Evolutionary conservation across 2,888 invertebrate genomes (phyloP).

Genomic region (Lymantria dispar): DNA sequence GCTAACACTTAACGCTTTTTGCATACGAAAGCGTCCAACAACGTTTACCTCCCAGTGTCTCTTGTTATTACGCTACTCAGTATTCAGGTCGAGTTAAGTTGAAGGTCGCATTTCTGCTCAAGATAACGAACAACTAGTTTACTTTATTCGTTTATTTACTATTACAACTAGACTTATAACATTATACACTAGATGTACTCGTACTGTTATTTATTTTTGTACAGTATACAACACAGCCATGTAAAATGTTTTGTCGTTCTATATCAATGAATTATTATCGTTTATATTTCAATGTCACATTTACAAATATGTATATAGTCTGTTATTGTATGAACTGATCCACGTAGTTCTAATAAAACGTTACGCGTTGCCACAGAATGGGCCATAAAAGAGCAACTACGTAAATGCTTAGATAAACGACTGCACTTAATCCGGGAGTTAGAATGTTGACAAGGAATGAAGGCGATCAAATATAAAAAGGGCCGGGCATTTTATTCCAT

Average conservation of each 20-base stretch:
- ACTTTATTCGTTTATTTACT: conserved; percentile 46
- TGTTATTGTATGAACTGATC: conserved; percentile 49
- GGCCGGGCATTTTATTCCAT: conserved; percentile 65
- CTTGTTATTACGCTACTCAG: conserved; percentile 73
- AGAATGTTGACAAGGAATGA: conserved; percentile 75
- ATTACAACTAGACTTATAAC: conserved; percentile 24
- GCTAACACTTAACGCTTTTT: conserved; percentile 82
- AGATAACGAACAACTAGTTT: conserved; percentile 68
- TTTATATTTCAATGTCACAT: conserved; percentile 38
- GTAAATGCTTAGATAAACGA: conserved; percentile 73
- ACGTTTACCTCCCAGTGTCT: conserved; percentile 70
- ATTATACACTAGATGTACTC: conserved; percentile 25
- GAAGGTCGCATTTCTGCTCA: conserved; percentile 72
- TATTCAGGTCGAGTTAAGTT: conserved; percentile 69
- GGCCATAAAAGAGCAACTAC: conserved; percentile 63
- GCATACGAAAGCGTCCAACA: conserved; percentile 74
- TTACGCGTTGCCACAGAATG: conserved; percentile 54
- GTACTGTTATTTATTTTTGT: conserved; percentile 14
- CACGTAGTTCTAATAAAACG: conserved; percentile 59
- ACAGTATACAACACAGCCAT: neutral
- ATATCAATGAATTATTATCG: conserved; percentile 43
- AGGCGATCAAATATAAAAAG: conserved; percentile 71
- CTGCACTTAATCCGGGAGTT: conserved; percentile 75
- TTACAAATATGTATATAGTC: conserved; percentile 42
- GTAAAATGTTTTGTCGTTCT: conserved; percentile 24